Evolutionary conservation across 2,888 invertebrate species (phyloP).

Genomic region (Anagyrus pseudococci): DNA sequence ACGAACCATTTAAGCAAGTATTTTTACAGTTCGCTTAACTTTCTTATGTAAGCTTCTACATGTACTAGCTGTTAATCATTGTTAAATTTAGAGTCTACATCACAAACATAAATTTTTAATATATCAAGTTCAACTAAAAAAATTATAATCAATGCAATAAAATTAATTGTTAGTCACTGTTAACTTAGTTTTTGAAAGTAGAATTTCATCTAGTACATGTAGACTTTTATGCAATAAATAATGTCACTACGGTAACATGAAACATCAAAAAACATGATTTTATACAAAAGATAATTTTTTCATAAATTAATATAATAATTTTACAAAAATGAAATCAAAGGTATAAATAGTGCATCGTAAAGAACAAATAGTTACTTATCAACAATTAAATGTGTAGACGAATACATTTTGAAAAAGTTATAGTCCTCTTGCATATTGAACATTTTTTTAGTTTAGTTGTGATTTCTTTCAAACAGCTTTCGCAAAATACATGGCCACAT

Average conservation of each 20-base stretch:
- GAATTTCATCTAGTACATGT: too few species aligned
- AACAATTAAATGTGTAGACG: slow-evolving; percentile 46
- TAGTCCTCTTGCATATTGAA: slow-evolving; percentile 45
- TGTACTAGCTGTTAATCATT: too few species aligned
- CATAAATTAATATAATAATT: background rate
- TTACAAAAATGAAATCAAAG: background rate
- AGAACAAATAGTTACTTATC: slow-evolving; percentile 1
- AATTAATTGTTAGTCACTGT: too few species aligned
- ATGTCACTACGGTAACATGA: background rate
- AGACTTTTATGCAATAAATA: too few species aligned
- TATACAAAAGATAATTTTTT: background rate
- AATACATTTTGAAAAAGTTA: slow-evolving; percentile 43
- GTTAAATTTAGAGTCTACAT: too few species aligned
- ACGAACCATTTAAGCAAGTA: too few species aligned
- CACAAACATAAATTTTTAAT: too few species aligned
- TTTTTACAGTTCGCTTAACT: too few species aligned
- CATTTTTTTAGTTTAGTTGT: slow-evolving; percentile 44
- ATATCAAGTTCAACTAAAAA: too few species aligned
- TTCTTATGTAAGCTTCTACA: too few species aligned
- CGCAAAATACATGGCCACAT: slow-evolving; percentile 53
- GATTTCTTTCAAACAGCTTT: slow-evolving; percentile 44
- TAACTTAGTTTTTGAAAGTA: too few species aligned
- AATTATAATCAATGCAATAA: too few species aligned
- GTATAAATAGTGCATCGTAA: background rate
- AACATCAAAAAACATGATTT: background rate